Evolutionary conservation across 2,797 vertebrate genomes (phyloP).

Genomic region (Remorina albescens): DNA sequence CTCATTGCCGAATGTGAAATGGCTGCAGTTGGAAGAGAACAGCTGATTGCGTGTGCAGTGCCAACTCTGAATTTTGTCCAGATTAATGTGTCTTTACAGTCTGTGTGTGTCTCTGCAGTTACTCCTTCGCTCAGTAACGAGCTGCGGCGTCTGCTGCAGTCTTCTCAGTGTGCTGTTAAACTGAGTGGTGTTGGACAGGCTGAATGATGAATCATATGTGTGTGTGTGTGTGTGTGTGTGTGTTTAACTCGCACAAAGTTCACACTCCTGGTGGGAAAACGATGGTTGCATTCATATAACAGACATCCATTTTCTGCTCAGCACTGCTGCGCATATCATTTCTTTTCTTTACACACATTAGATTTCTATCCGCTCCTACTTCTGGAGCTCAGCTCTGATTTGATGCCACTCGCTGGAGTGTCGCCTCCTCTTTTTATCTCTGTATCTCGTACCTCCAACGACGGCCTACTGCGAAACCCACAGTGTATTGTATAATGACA

Average conservation of each 20-base stretch:
- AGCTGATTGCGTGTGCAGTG: slow-evolving; percentile 13
- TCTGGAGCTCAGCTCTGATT: slow-evolving; percentile 1
- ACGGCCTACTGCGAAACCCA: too few relatives aligned
- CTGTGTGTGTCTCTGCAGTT: slow-evolving; percentile 11
- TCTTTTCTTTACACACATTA: not conserved
- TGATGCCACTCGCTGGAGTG: not conserved
- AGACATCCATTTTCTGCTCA: slow-evolving; percentile 21
- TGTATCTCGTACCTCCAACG: slow-evolving; percentile 3
- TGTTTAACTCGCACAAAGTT: slow-evolving; percentile 41
- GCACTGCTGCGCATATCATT: not conserved
- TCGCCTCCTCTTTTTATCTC: not conserved
- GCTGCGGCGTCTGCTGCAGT: slow-evolving; percentile 19
- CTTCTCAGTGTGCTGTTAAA: slow-evolving; percentile 46
- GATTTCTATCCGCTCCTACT: not conserved
- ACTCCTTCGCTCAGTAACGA: slow-evolving; percentile 37
- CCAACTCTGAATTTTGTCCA: not conserved
- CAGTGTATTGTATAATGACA: too few relatives aligned
- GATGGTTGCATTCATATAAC: slow-evolving; percentile 29
- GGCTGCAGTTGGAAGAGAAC: not conserved
- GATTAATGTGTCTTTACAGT: not conserved
- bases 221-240: slow-evolving; percentile 8
- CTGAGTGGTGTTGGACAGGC: slow-evolving; percentile 47
- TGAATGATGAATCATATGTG: slow-evolving; percentile 63
- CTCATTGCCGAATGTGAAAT: not conserved
- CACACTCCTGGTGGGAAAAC: slow-evolving; percentile 21